Evolutionary conservation across 2,797 vertebrate genomes (phyloP).

Genomic region (Chaunax sp.): DNA sequence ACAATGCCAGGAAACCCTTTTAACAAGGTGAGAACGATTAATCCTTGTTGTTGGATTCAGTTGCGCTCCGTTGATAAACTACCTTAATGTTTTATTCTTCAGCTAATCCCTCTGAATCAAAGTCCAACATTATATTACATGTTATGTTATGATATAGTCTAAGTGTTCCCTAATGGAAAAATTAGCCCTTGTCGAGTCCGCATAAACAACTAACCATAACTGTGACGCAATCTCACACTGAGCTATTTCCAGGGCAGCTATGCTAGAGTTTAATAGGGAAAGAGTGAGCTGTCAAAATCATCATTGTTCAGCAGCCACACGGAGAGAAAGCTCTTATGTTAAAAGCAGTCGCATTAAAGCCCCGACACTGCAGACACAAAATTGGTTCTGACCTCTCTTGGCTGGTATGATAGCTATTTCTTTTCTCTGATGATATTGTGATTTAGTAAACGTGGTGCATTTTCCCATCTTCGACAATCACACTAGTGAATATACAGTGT

Average conservation of each 20-base stretch:
- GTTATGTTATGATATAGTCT: constrained; percentile 19
- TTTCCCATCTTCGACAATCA: neutral
- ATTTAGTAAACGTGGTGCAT: neutral
- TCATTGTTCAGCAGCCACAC: constrained; percentile 25
- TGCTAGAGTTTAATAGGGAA: constrained; percentile 34
- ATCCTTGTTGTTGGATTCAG: constrained; percentile 30
- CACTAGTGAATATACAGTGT: neutral
- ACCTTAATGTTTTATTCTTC: constrained; percentile 18
- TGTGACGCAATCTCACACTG: constrained; percentile 27
- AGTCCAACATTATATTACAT: constrained; percentile 18
- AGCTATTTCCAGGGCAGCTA: constrained; percentile 33
- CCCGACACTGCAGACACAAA: constrained; percentile 2
- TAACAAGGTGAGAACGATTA: constrained; percentile 25
- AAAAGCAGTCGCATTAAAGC: constrained; percentile 10
- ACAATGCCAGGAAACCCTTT: too few relatives aligned
- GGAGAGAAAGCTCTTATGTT: constrained; percentile 16
- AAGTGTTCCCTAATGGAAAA: constrained; percentile 16
- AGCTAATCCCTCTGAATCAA: constrained; percentile 25
- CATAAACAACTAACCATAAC: constrained; percentile 24
- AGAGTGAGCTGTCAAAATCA: constrained; percentile 41
- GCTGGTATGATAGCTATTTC: neutral
- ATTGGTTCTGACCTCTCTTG: neutral
- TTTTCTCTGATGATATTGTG: neutral
- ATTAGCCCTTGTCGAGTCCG: constrained; percentile 17
- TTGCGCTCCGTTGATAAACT: constrained; percentile 32